Evolutionary conservation across 2,113 vertebrate genomes (phyloP).

Genomic region (Ictalurus punctatus): DNA sequence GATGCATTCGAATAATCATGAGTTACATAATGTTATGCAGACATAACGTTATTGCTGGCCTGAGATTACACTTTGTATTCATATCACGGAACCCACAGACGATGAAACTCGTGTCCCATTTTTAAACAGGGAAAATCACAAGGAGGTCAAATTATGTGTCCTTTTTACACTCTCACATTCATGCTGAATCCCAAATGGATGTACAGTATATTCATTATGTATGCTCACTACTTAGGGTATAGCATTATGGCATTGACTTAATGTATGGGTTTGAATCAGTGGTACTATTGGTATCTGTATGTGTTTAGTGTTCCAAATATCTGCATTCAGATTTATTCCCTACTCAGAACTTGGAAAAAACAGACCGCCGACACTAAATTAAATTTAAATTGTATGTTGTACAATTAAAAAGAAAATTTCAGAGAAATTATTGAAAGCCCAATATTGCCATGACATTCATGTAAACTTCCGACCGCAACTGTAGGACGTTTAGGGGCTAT

Average conservation of each 20-base stretch:
- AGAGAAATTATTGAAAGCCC: too few relatives aligned
- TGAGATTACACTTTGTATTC: neutral
- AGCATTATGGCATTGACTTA: neutral
- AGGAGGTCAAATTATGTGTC: neutral
- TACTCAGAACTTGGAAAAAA: neutral
- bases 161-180: neutral
- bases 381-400: too few relatives aligned
- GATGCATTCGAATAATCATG: neutral
- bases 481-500: neutral
- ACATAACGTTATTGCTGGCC: neutral
- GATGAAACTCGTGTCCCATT: neutral
- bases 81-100: neutral
- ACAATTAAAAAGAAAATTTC: too few relatives aligned
- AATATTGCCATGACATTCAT: too few relatives aligned
- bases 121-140: neutral
- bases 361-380: rapidly evolving
- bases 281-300: neutral
- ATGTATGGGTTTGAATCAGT: neutral
- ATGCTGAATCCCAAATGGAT: neutral
- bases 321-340: neutral
- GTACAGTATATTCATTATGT: neutral
- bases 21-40: neutral
- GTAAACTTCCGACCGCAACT: too few relatives aligned
- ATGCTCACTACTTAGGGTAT: neutral
- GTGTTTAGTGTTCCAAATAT: neutral